Base-by-base conservation (phyloP, 2,797 vertebrate species). In the Chelmon rostratus region DNA sequence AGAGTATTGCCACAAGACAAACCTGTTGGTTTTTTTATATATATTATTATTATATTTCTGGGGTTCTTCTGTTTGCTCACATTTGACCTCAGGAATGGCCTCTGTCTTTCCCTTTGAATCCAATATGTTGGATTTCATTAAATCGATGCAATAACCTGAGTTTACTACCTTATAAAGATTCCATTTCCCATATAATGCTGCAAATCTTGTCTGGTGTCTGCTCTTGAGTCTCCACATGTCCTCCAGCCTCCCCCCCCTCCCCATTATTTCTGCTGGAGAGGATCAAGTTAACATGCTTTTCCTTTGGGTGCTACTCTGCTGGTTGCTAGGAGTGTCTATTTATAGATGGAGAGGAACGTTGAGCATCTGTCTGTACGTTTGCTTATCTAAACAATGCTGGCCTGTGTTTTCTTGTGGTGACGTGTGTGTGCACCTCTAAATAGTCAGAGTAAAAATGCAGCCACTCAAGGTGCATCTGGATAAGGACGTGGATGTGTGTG, bases 261-360 rank as follows among this genome's bases (percentile, higher is more conserved):
- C 25, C 33, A 44, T 87, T 54, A 38, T 46, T 72, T 82, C 37
- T 84, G 56, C 79, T 85, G 72, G 52, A 52, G 57, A 86, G 86
- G 74, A 81, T 86, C 76, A 74, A 80, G 87, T 84, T 75, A 88
- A 86, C 91, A 74, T 61, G 70, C 63, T 68, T 87, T 78, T 91
- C 74, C 82, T 87, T 68, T 86, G 83, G 82, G 86, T 91, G 78
- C 87, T 78, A 47, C 78, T 86, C 81, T 72, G 79, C 82, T 47
- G 49, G 84, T 90, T 90, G 84, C 88, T 81, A 86, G 80, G 89
- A 90, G 76, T 67, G 49, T 79, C 86, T 92, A 92, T 93, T 93
- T 90, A 87, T 93, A 92, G 88, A 76, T 21, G 47, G 54, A 59
- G 63, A 82, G 76, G 73, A 88, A 90, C 37, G 79, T 84, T 89